Base-by-base conservation (phyloP, 2,888 invertebrate genomes). In the Caenorhabditis imperialis region DNA sequence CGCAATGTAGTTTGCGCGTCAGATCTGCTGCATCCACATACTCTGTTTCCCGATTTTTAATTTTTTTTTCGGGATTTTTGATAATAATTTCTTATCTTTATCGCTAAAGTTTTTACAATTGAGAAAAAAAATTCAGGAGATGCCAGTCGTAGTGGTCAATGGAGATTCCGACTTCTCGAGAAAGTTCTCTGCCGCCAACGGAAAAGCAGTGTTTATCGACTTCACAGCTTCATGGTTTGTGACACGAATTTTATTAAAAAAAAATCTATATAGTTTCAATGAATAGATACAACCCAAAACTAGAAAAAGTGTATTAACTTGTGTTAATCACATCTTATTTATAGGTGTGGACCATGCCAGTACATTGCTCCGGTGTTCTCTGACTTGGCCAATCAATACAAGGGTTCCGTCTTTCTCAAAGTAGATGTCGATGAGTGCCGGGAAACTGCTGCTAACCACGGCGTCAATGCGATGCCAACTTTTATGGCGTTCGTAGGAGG, bases 401-500 rank as follows among this genome's bases (percentile, higher is more conserved):
- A 94, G 0, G 92, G 93, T 82, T 96, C 94, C 12, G 92, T 95
- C n/a, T 99, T 98, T 88, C 83, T 81, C 23, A 85, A 88, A 90
- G 94, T 99, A 7, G 96, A 96, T 89, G 96, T 98, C 18, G 97
- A 98, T 88, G 86, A 79, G 50, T 85, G 85, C 60, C 75, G 70
- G 61, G 78, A 81, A 27, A 73, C 79, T 10, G 95, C 97, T 1
- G 92, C 93, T 30, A 91, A 92, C 14, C 94, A 97, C 88, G 94
- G 94, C 60, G 94, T 99, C 42, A 93, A 93, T 63, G 95, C 96
- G 0, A 97, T 99, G 96, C 99, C 99, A 23, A 99, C 99, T 0
- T 99, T 99, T 88, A 92, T 96, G 81, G 95, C 98, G 88, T 97
- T 94, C 89, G 92, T 93, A 82, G 96, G 89, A 78, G 88, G 88